Conservation (phyloP, 2,888 invertebrate species). For the Temnothorax ravouxi region DNA sequence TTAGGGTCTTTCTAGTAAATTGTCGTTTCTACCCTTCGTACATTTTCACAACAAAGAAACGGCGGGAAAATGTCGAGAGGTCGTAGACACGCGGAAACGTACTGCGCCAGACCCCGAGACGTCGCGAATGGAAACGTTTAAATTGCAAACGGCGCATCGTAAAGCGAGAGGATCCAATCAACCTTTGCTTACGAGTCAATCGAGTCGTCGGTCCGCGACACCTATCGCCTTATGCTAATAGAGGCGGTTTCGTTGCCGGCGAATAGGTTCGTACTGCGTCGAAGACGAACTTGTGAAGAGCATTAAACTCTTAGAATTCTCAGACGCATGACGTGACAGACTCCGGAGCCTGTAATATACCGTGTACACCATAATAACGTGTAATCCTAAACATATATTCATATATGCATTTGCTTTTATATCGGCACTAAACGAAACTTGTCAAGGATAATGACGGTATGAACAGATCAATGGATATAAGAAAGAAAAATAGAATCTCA, state of each 20-base stretch:
- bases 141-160: conserved; percentile 73
- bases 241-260: conserved; percentile 52
- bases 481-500: neutral
- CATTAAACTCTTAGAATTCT: conserved; percentile 34
- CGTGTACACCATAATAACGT: conserved; percentile 28
- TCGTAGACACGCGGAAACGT: conserved; percentile 57
- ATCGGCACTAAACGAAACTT: conserved; percentile 31
- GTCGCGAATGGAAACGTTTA: conserved; percentile 72
- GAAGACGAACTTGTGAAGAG: conserved; percentile 41
- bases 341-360: conserved; percentile 31
- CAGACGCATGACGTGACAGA: conserved; percentile 18
- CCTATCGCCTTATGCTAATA: conserved; percentile 76
- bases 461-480: neutral
- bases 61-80: conserved; percentile 58
- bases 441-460: neutral
- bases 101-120: conserved; percentile 43
- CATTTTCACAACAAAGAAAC: conserved; percentile 32
- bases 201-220: conserved; percentile 63
- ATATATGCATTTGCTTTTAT: conserved; percentile 40
- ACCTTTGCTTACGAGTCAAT: conserved; percentile 78
- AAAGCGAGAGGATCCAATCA: conserved; percentile 75
- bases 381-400: conserved; percentile 32
- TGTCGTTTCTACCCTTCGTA: conserved; percentile 9
- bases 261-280: conserved; percentile 43
- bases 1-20: conserved; percentile 2